Evolutionary conservation across 2,797 vertebrate genomes (phyloP).

Genomic region (Sebastes itinus): DNA sequence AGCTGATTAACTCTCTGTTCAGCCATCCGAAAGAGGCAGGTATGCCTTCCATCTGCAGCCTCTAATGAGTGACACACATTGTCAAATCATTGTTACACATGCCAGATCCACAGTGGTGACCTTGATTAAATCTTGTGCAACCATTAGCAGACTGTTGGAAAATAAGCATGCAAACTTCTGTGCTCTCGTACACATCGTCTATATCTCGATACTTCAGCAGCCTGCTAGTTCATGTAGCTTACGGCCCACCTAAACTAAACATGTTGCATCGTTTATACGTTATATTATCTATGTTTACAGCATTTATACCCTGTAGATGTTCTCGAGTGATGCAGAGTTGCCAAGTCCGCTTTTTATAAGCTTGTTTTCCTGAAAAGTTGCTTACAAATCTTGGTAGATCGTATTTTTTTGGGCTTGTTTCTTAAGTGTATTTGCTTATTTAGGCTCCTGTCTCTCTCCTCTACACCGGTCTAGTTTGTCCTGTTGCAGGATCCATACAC

Average conservation of each 20-base stretch:
- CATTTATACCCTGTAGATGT: neutral
- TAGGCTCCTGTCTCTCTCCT: too few relatives aligned
- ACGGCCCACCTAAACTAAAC: neutral
- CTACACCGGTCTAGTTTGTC: too few relatives aligned
- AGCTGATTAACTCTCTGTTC: slow-evolving; percentile 24
- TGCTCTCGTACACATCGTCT: neutral
- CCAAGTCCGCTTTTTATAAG: too few relatives aligned
- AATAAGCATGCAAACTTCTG: neutral
- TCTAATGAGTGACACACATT: slow-evolving; percentile 30
- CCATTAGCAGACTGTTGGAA: neutral
- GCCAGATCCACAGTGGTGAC: slow-evolving; percentile 28
- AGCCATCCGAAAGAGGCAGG: slow-evolving; percentile 14
- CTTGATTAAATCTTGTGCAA: slow-evolving; percentile 26
- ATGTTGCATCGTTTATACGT: neutral
- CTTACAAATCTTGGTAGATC: too few relatives aligned
- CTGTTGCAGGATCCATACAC: too few relatives aligned
- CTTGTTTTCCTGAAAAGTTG: too few relatives aligned
- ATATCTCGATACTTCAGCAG: neutral
- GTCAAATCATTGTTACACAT: slow-evolving; percentile 24
- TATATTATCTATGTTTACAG: too few relatives aligned
- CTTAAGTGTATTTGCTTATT: too few relatives aligned
- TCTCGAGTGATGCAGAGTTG: too few relatives aligned
- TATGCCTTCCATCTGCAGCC: slow-evolving; percentile 21
- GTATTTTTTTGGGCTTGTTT: too few relatives aligned
- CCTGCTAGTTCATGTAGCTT: neutral